Percentiles rank a stretch among this genome's conserved stretches.
Evolutionary conservation across 2,113 vertebrate species (phyloP).

Genomic region (Elgaria multicarinata): DNA sequence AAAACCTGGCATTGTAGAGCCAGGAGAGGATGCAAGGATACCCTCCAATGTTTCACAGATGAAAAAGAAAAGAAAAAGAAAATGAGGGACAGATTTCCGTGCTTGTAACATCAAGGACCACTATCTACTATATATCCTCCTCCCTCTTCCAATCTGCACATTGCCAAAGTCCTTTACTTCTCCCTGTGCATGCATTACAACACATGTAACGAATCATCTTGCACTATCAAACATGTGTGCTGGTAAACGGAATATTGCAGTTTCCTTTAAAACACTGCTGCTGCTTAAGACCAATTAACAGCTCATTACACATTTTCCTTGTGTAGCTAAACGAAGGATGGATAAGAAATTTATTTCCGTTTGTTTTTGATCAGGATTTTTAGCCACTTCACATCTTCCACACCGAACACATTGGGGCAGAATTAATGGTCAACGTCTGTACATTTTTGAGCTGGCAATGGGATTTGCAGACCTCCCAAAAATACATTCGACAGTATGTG

Average conservation of each 20-base stretch:
- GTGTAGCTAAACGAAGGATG: neutral
- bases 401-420: too few species aligned
- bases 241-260: neutral
- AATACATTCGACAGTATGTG: too few species aligned
- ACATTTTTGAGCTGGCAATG: too few species aligned
- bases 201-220: neutral
- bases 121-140: too few species aligned
- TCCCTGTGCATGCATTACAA: neutral
- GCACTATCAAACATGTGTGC: too few species aligned
- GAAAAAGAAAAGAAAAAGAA: too few species aligned
- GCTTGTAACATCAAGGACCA: neutral
- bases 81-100: neutral
- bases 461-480: too few species aligned
- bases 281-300: neutral
- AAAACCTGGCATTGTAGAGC: slow-evolving; percentile 38
- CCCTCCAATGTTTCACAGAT: neutral
- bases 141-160: neutral
- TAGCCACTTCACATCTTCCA: too few species aligned
- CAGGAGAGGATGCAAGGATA: slow-evolving; percentile 24
- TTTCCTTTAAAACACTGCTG: neutral
- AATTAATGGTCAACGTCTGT: too few species aligned
- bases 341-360: too few species aligned
- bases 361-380: too few species aligned
- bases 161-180: neutral
- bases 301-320: neutral